Base-by-base conservation (phyloP, 1,140 invertebrate genomes). In the Brachionus koreanus region DNA sequence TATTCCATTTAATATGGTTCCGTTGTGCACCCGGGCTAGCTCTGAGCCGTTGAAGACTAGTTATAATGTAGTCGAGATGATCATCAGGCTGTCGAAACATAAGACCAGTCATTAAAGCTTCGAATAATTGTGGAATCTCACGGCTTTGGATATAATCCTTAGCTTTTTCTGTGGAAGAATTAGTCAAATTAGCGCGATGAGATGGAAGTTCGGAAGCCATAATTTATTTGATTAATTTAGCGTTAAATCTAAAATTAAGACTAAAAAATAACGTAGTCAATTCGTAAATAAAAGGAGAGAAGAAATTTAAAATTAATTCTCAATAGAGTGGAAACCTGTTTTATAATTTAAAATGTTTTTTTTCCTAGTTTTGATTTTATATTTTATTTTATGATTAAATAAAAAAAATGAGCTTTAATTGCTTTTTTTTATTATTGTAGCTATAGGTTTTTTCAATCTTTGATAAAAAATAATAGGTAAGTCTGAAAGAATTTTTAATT, bases 21-120 rank as follows among this genome's bases (percentile, higher is more conserved):
- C 57, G 37, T 63, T 79, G 76, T 13, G 16, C 19, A 16, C 12
- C 13, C 5, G 69, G 37, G 23, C 69, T 7, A 23, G 42, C 19
- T 83, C 86, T 86, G 3, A 88, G 84, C 82, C 85, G 87, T 63
- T 86, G 76, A 52, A 89, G 84, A 72, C 87, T 87, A 1, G 86
- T 85, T 46, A 86, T 86, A 6, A 89, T 85, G 65, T 87, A 89
- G 33, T 85, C 83, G 19, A 89, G 85, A 72, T 89, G 87, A 82
- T 89, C 87, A 35, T 85, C 83, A 39, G 88, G 88, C 65, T 87
- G 84, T 63, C 88, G 85, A 84, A 87, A 88, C 88, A 89, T 88
- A 49, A 89, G 82, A 9, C 87, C 88, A 63, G 88, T 88, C 87
- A 89, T 88, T 63, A 89, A 82, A 83, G 87, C 86, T 86, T 89